Evolutionary conservation across 1,140 invertebrate species (phyloP).

Genomic region (Globodera rostochiensis): DNA sequence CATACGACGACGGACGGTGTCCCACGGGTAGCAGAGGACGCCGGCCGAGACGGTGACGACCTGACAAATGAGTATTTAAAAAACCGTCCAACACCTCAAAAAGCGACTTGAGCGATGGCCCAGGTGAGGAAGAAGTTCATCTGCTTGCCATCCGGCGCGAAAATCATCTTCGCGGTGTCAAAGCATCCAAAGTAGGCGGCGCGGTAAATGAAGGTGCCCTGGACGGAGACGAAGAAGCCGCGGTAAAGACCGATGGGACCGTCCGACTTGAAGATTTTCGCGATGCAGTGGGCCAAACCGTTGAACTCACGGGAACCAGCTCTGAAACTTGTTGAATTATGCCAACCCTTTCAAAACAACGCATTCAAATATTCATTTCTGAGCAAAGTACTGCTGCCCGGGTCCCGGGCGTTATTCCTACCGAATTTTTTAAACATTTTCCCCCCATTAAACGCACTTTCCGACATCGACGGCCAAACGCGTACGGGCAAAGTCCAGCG

Average conservation of each 20-base stretch:
- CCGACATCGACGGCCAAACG: conserved; percentile 66
- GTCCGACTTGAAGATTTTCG: conserved; percentile 66
- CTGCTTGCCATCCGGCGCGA: conserved; percentile 63
- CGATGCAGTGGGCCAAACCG: conserved; percentile 66
- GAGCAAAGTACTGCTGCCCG: too few species aligned
- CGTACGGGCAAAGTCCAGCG: conserved; percentile 67
- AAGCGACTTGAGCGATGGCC: conserved; percentile 64
- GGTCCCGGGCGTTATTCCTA: too few species aligned
- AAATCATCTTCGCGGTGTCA: conserved; percentile 66
- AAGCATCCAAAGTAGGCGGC: conserved; percentile 68
- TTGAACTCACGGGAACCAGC: conserved; percentile 65
- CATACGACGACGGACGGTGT: conserved; percentile 69
- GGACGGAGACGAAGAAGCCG: conserved; percentile 67
- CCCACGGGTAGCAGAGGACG: conserved; percentile 71
- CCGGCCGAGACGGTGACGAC: conserved; percentile 70
- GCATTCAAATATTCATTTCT: background rate
- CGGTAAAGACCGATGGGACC: conserved; percentile 66
- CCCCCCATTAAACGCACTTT: conserved; percentile 45
- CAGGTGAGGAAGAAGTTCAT: conserved; percentile 67
- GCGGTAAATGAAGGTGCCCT: conserved; percentile 68
- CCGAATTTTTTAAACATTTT: background rate
- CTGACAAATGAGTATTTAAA: too few species aligned
- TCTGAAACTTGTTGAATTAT: conserved; percentile 1
- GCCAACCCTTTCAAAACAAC: background rate
- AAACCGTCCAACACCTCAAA: conserved; percentile 57